A percentile compares a stretch with the other conserved stretches of the same genome.
phyloP scores from a whole-genome alignment of 2,113 vertebrate species.

The Paracyprichromis sp. region DNA sequence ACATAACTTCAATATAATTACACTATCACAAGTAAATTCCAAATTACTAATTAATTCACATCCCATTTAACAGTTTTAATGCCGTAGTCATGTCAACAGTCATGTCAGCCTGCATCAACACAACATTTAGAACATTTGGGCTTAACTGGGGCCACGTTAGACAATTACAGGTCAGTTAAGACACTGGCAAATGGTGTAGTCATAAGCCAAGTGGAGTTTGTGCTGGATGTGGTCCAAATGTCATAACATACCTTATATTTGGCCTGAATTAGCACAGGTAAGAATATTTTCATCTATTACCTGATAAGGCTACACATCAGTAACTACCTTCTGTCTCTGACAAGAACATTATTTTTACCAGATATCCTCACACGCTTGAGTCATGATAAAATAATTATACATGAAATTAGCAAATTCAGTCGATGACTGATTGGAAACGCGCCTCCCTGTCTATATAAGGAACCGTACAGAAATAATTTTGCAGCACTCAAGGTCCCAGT shows the following conservation, averaged over 20 bases:
- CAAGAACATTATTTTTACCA: accelerated
- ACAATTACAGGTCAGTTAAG: neutral
- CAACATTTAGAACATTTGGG: neutral
- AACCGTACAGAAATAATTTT: neutral
- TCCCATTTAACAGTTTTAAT: neutral
- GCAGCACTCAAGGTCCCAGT: neutral
- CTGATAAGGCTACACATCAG: neutral
- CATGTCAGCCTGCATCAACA: neutral
- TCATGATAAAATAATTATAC: neutral
- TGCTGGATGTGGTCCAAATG: neutral
- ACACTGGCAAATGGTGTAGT: neutral
- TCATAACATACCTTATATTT: neutral
- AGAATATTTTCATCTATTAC: neutral
- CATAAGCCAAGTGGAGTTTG: neutral
- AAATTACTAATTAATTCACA: neutral
- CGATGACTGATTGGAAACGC: neutral
- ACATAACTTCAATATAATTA: neutral
- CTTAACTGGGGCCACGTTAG: neutral
- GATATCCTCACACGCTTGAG: neutral
- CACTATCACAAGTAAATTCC: accelerated
- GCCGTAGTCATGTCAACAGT: neutral
- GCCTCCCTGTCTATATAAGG: neutral
- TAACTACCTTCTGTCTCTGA: neutral
- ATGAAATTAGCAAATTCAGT: neutral
- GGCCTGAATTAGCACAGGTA: neutral